Base-by-base conservation (phyloP, 2,797 vertebrate genomes). In the Argentina silus region DNA sequence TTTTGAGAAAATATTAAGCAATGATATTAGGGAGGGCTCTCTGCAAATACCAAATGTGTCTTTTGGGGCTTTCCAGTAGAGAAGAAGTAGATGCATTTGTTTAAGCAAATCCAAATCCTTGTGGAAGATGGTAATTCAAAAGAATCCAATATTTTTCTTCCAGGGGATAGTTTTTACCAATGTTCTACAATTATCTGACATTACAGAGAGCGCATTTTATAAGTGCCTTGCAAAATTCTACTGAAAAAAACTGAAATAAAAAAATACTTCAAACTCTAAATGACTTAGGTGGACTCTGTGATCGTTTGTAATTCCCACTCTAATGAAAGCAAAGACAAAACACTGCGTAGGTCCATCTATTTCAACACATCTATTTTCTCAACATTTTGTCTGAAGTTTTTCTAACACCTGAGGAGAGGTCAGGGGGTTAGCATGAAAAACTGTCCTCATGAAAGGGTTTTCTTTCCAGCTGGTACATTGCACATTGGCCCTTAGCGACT, bases 101-200 rank as follows among this genome's bases (percentile, higher is more conserved):
- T 67, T 43, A 57, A 76, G 27, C 70, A 70, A 59, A 79, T 43
- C 78, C 36, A 73, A 68, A 81, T 56, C 76, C 64, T 79, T 80
- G 63, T 78, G 63, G 27, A 71, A 53, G 45, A 74, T 23, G 19
- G 23, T 76, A 80, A 81, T 85, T 51, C 70, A 80, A 83, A 81
- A 70, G 82, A 76, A 78, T n/a, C 2, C 59, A 70, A 69, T 62
- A 12, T 14, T 43, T 63, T 56, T n/a, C 51, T 60, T 19, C 3
- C 43, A 3, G 14, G 5, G 3, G 3, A 1, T 50, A 15, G 11
- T 51, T 11, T 23, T 51, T 14, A 50, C 8, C 48, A 51, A 43
- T 17, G 3, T 67, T 10, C 48, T 51, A 51, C 14, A 53, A 27
- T 23, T 19, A 8, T 45, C 7, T 63, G 61, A 63, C 55, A 57